Base-by-base conservation (phyloP, 2,888 invertebrate genomes). In the Muschampia plurimacula region DNA sequence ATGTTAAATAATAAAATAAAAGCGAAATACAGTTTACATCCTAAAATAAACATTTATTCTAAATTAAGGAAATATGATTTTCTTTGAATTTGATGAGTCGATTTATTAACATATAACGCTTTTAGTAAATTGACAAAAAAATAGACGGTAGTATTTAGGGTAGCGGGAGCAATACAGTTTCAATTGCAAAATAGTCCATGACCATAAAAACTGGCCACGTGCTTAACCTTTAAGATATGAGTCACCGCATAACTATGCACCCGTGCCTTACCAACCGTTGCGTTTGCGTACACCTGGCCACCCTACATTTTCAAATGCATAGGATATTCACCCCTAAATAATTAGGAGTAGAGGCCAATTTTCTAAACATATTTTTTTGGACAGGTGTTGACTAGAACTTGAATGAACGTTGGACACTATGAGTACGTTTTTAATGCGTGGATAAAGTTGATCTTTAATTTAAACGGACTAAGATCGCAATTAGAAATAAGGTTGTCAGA, bases 211-310 rank as follows among this genome's bases (percentile, higher is more conserved):
- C 75, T 87, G 86, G 82, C 87, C 91, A 90, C 90, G 89, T 87
- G 91, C 52, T 78, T 84, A 85, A 88, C 88, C 88, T 87, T 84
- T 82, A 77, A 79, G 80, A 82, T 80, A 79, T 74, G 79, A 78
- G 81, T 89, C 89, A 90, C 77, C 73, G 86, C 87, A 85, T 79
- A 79, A 79, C 70, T 79, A 81, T 82, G 78, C 84, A 86, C 87
- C 85, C 75, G 87, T 89, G 88, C 80, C 80, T 82, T 88, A 88
- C 88, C 87, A 83, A 89, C 78, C 90, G 85, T 22, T 22, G 82
- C 52, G 89, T 86, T 78, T 57, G 44, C 44, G 52, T 63, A 77
- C 92, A 92, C 92, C 91, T 91, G 91, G 91, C 76, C 79, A 83
- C 74, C 74, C 74, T 79, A 77, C 22, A 74, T 63, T 41, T 5